Evolutionary conservation across 1,140 invertebrate genomes (phyloP).

Genomic region (Pogonomyrmex californicus): DNA sequence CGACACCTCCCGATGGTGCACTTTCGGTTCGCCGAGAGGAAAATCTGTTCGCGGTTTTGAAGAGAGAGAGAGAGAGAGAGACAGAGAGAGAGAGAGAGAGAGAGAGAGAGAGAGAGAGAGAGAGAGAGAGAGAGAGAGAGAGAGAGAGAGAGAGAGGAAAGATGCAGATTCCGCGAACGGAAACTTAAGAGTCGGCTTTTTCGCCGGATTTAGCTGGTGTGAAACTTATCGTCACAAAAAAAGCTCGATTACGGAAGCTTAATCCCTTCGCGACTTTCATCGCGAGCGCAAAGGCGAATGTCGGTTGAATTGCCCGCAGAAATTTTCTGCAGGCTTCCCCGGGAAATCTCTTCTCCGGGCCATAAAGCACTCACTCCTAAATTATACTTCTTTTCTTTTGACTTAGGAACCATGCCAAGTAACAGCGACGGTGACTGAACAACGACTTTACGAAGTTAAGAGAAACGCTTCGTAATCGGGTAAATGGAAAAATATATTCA

Average conservation of each 20-base stretch:
- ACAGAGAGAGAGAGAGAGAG: no score
- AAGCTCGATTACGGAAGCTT: slow-evolving; percentile 51
- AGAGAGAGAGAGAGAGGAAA: not conserved
- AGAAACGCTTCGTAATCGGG: not conserved
- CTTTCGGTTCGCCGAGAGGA: slow-evolving; percentile 24
- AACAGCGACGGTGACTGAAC: slow-evolving; percentile 29
- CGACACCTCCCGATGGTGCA: slow-evolving; percentile 32
- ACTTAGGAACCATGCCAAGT: slow-evolving; percentile 48
- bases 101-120: no score
- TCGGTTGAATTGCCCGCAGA: slow-evolving; percentile 15
- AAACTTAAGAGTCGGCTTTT: slow-evolving; percentile 41
- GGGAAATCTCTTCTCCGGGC: slow-evolving; percentile 27
- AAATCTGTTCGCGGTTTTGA: slow-evolving; percentile 34
- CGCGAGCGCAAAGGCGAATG: slow-evolving; percentile 15
- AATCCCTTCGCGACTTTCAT: slow-evolving; percentile 30
- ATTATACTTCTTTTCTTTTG: slow-evolving; percentile 40
- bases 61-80: not conserved
- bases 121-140: no score
- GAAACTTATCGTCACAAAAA: slow-evolving; percentile 44
- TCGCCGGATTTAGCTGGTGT: slow-evolving; percentile 16
- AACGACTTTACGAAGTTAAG: not conserved
- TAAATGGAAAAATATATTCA: slow-evolving; percentile 25
- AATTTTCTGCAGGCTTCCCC: slow-evolving; percentile 39
- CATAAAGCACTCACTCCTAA: slow-evolving; percentile 42
- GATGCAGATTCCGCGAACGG: not conserved